Base-by-base conservation (phyloP, 2,888 invertebrate species). In the Margaritifera margaritifera region DNA sequence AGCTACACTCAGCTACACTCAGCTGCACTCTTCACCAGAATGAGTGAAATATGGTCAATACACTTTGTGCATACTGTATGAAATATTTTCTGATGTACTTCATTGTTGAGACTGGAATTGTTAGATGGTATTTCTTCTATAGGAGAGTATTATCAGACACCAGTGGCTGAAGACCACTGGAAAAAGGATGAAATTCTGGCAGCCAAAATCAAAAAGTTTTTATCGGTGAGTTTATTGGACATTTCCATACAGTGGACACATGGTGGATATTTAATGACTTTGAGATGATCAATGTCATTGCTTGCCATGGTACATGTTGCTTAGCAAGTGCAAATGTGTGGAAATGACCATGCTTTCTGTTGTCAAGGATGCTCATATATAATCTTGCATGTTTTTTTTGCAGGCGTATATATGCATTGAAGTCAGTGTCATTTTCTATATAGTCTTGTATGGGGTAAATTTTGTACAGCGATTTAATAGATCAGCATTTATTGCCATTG, bases 161-260 rank as follows among this genome's bases (percentile, higher is more conserved):
- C 77, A 6, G 70, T 77, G 62, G 69, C 75, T 89, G 91, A 93
- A 90, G 94, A 94, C 91, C 92, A 93, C 91, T 94, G 94, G 92
- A 94, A 94, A 88, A 94, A 94, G 91, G 95, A 95, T 82, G 91
- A 91, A 91, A 94, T 95, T 91, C 93, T 96, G 92, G 95, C 95
- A 91, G 95, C 95, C 92, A 95, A 95, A 93, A 96, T 96, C 92
- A 94, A 95, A 94, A 95, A 95, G 91, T 96, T 96, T 92, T 92
- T 96, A 92, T 95, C 95, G 95, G 96, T 96, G 94, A 92, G 92
- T 86, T 61, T 4, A 51, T 25, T 50, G 22, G 60, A 27, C 57
- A 31, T 51, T 24, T 27, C 24, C 50, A 52, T 53, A 57, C 11
- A 50, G 25, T 22, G 42, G 15, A 27, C 53, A 31, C 55, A 55